Base-by-base conservation (phyloP, 2,797 vertebrate genomes). In the Merluccius polli region DNA sequence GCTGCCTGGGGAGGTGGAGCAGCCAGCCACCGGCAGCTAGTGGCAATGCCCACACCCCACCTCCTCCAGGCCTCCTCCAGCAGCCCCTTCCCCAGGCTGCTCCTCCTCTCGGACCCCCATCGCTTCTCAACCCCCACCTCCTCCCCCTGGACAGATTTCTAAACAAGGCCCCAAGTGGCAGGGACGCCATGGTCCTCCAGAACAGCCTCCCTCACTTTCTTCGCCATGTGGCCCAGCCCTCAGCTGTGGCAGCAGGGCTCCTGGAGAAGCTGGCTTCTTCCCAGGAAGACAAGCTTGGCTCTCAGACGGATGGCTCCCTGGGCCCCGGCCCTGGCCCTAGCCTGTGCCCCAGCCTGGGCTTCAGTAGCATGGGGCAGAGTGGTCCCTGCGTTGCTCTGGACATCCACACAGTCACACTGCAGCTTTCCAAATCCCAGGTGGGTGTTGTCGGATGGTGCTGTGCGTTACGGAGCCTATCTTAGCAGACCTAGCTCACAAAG, bases 371-470 rank as follows among this genome's bases (percentile, higher is more conserved):
- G 0, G 93, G 92, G 27, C 92, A 91, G 75, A 90, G 92, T 59
- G 89, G 85, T 44, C 88, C 89, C 11, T 87, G 93, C 3, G 87
- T 90, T 0, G 89, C 93, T 31, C 92, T 95, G 0, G 97, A 98
- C 73, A 97, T 98, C 82, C 95, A 95, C 76, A 95, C 94, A 11
- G 97, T 98, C 48, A 98, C 96, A 0, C 95, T 97, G 63, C 97
- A 98, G 89, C 95, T 98, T 18, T 98, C 97, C 27, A 97, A 96
- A 90, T 98, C 97, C 4, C 97, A 98, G 95, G 97, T 98, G 73
- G 89, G 89, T 74, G 63, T 65, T 33, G 15, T 10, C 6, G 70
- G 11, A 9, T 32, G 3, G 12, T 13, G 29, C 27, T 11, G 3
- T 9, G 27, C 29, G 11, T 12, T 27, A 11, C 2, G 10, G 10